A percentile compares a stretch with the other conserved stretches of the same genome.
phyloP scores from a whole-genome alignment of 2,797 vertebrate species.

The Hydrolagus colliei region DNA sequence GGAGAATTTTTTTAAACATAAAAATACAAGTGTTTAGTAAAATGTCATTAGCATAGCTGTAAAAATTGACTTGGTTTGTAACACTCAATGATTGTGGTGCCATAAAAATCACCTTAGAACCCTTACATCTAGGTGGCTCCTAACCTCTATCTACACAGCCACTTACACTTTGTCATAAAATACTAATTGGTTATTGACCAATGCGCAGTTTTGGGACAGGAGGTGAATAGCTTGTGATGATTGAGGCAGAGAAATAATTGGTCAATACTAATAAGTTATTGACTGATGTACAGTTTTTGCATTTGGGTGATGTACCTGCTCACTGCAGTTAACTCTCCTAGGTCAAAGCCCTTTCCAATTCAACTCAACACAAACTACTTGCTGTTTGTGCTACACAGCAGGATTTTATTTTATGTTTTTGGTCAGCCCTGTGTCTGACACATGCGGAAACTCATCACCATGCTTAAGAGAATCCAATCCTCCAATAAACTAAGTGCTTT shows the following conservation, averaged over 20 bases:
- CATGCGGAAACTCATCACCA: too few relatives aligned
- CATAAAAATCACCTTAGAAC: constrained; percentile 55
- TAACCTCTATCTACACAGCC: constrained; percentile 41
- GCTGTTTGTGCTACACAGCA: too few relatives aligned
- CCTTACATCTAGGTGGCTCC: constrained; percentile 45
- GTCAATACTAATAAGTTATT: constrained; percentile 32
- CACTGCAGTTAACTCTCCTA: background rate
- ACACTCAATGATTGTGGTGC: constrained; percentile 47
- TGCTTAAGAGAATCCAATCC: too few relatives aligned
- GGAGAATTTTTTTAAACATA: constrained; percentile 23
- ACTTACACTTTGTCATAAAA: constrained; percentile 63
- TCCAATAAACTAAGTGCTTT: too few relatives aligned
- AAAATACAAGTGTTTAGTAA: constrained; percentile 25
- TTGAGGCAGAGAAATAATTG: constrained; percentile 36
- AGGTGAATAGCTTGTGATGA: constrained; percentile 40
- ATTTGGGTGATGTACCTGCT: constrained; percentile 13
- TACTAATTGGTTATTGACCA: constrained; percentile 65
- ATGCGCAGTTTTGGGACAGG: constrained; percentile 49
- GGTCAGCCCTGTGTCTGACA: too few relatives aligned
- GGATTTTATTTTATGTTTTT: too few relatives aligned
- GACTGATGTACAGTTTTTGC: constrained; percentile 24
- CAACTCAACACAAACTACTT: background rate
- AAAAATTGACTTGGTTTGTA: constrained; percentile 63
- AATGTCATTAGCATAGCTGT: constrained; percentile 52
- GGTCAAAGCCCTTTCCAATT: background rate